Base-by-base conservation (phyloP, 2,797 vertebrate species). In the Clangula hyemalis region DNA sequence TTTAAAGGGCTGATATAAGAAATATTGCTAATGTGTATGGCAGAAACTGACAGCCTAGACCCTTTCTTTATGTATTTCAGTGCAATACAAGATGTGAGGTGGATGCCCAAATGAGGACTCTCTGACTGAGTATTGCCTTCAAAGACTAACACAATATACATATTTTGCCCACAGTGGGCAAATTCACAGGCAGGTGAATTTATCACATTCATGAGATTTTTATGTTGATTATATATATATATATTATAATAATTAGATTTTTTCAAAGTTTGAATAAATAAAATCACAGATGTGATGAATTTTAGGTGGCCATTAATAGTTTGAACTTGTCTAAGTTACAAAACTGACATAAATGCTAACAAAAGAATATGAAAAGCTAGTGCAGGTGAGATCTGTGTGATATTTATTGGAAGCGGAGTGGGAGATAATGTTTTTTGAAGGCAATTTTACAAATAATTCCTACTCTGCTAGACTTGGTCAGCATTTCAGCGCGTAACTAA, bases 401-500 rank as follows among this genome's bases (percentile, higher is more conserved):
- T 90, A 36, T 58, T 83, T 94, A 97, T 93, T 95, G 64, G 68
- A 95, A 96, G 60, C 39, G 2, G 13, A 18, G 62, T 81, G 87
- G 49, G 87, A 97, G 97, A 95, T 97, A 95, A 97, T 95, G 87
- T 93, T 94, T 45, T 95, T 91, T 76, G 64, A 95, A 96, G 75
- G 62, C 77, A 97, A 96, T 97, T 95, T 97, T 96, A 94, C 76
- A 95, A 97, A 84, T 93, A 97, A 97, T 98, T 97, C 94, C 91
- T 95, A 76, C 66, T 94, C 87, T 94, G 72, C 86, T 96, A 87
- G 81, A 90, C 89, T 88, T 89, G 87, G 96, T 98, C 98, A 97
- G 96, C 62, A 22, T 96, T 98, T 97, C 97, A 97, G 90, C 96
- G 95, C 92, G 82, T 97, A 97, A 97, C 97, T 97, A 98, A 98